A percentile compares a stretch with the other conserved stretches of the same genome.
Evolutionary conservation across 2,888 invertebrate species (phyloP).

Genomic region (Erebia aethiops): DNA sequence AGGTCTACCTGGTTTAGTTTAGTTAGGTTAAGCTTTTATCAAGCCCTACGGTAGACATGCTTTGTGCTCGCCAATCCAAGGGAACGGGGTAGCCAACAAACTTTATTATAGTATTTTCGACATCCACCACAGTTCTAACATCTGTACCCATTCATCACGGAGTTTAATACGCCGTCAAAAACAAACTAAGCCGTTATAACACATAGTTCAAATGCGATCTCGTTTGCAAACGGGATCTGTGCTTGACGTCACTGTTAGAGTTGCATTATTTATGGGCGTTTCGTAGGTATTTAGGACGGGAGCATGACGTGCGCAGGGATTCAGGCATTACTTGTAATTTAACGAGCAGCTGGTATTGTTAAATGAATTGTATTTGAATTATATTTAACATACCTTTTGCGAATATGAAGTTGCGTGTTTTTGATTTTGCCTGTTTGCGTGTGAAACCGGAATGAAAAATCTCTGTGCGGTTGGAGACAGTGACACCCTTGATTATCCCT

Average conservation of each 20-base stretch:
- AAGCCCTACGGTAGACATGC: too few species aligned
- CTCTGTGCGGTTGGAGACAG: too few species aligned
- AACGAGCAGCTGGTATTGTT: conserved; percentile 15
- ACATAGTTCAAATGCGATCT: conserved; percentile 64
- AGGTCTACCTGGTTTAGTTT: too few species aligned
- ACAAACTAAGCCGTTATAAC: conserved; percentile 48
- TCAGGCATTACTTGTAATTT: conserved; percentile 30
- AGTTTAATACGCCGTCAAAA: conserved; percentile 48
- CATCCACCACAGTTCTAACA: conserved; percentile 40
- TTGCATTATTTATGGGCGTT: conserved; percentile 74
- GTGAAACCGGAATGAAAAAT: too few species aligned
- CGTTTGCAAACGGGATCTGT: conserved; percentile 67
- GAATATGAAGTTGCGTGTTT: background rate
- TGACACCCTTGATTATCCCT: too few species aligned
- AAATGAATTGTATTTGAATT: conserved; percentile 3
- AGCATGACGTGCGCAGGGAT: conserved; percentile 35
- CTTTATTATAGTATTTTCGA: background rate
- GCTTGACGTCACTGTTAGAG: conserved; percentile 67
- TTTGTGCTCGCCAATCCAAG: too few species aligned
- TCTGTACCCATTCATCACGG: conserved; percentile 46
- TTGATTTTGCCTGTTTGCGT: too few species aligned
- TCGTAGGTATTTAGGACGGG: conserved; percentile 50
- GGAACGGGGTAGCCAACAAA: background rate
- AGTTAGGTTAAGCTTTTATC: too few species aligned
- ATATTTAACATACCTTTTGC: background rate